Base-by-base conservation (phyloP, 2,888 invertebrate genomes). In the Nemoura dubitans region DNA sequence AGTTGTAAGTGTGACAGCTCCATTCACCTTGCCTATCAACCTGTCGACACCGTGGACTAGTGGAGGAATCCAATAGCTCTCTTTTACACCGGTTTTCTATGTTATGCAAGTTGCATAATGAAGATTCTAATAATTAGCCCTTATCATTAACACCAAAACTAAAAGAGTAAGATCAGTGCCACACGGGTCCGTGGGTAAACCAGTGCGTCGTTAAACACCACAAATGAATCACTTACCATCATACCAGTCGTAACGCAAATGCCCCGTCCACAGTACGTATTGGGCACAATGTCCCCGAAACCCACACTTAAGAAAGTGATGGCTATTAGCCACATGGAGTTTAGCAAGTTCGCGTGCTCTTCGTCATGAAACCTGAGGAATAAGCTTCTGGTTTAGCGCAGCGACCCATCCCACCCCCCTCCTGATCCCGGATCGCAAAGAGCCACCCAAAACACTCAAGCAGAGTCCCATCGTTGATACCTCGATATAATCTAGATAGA, bases 251-350 rank as follows among this genome's bases (percentile, higher is more conserved):
- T 97, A 92, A 99, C 98, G 91, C 99, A 98, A 92, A 99, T 99
- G 92, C 98, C 98, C 93, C 99, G 95, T 91, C 99, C 99, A 94
- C 99, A 99, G 94, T 99, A 99, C 90, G 99, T 99, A 94, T 99
- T 99, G 92, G 99, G 99, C 92, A 99, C 99, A 92, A 99, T 98
- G 94, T 99, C 99, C 92, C 99, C 99, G 94, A 99, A 99, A 92
- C 99, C 99, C 91, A 99, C 98, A 93, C 99, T 99, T 92, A 99
- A 96, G 95, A 99, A 99, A 91, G 99, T 99, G 92, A 99, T 99
- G 91, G 99, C 98, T 93, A 99, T 99, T 93, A 99, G 96, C 99
- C 99, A 99, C 98, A 99, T 98, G 91, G 99, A 98, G 94, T 99
- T 99, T 92, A 98, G 95, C 92, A 99, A 96, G 94, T 99, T 99